Base-by-base conservation (phyloP, 2,797 vertebrate genomes). In the Poecilia velifera region DNA sequence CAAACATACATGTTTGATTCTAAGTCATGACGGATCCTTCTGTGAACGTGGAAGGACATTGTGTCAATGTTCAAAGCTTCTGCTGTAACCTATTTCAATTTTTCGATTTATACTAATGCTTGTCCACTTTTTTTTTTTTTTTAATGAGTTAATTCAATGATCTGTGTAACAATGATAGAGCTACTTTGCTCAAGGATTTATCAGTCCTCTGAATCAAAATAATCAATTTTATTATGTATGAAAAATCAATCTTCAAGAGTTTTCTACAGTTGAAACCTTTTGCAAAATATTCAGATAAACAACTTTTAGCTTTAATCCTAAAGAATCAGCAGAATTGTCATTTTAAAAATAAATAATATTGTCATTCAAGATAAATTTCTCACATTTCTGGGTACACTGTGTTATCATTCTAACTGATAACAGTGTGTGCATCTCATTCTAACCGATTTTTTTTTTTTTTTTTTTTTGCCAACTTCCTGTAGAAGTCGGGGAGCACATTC, bases 401-500 rank as follows among this genome's bases (percentile, higher is more conserved):
- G 86, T 78, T 82, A 76, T 85, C 83, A 64, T 84, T 74, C 83
- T 84, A 86, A 91, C 88, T 20, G 47, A 6, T 88, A 78, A 74
- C 88, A 81, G 82, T 90, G 85, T 86, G 82, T 74, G 88, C 82
- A 55, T 77, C 90, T 71, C 85, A 89, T 90, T 93, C 88, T 91
- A 12, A 86, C 87, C 82, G 49, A 31, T 34, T 90, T 25, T 53
- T 90, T 89, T 90, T 73, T 91, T 73, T 91, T 89, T 89, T 91
- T 91, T 89, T 90, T 91, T 88, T 84, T 77, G 76, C 77, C 77
- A 51, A 90, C 92, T 94, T 94, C 92, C 91, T 92, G 91, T 46
- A 92, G 90, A 92, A 88, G 90, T 89, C 93, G 90, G 88, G 90
- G 91, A 49, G 89, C 89, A 82, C 83, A 88, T 90, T 94, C 70